phyloP scores from a whole-genome alignment of 2,888 invertebrate species.

The Hecatera dysodea region DNA sequence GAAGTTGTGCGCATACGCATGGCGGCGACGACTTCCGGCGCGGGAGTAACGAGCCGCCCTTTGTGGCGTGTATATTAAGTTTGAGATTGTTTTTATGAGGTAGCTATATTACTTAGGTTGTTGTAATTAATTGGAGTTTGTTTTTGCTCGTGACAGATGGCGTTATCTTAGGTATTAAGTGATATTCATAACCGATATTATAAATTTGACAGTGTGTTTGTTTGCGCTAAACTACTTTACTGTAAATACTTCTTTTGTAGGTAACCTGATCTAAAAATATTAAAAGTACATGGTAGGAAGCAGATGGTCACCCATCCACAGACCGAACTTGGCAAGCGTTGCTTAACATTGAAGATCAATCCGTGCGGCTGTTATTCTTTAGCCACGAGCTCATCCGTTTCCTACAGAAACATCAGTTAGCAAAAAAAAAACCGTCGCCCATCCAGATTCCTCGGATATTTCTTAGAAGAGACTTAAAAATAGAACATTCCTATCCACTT shows the following conservation, averaged over 20 bases:
- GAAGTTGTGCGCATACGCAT: conserved; percentile 66
- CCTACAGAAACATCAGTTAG: neutral
- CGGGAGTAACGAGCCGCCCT: conserved; percentile 61
- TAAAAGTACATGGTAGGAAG: too few species aligned
- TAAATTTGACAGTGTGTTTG: too few species aligned
- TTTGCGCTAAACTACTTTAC: too few species aligned
- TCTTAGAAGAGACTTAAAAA: conserved; percentile 38
- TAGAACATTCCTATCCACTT: conserved; percentile 34
- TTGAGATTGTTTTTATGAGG: conserved; percentile 44
- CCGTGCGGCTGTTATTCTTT: too few species aligned
- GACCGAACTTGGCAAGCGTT: too few species aligned
- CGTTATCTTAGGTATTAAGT: neutral
- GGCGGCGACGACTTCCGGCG: conserved; percentile 57
- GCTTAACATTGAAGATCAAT: too few species aligned
- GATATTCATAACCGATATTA: too few species aligned
- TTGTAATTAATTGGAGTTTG: conserved; percentile 11
- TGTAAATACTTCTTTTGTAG: too few species aligned
- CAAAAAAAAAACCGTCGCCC: conserved; percentile 3
- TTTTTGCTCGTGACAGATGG: neutral
- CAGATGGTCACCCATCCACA: too few species aligned
- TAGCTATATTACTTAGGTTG: conserved; percentile 22
- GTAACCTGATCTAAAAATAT: too few species aligned
- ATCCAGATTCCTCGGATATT: conserved; percentile 10
- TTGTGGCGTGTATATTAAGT: conserved; percentile 43
- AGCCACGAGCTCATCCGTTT: too few species aligned